These are phyloP conservation scores for Sula dactylatra DNA, from an alignment of 2,113 vertebrate species.

Conservation along the genomic window DNA sequence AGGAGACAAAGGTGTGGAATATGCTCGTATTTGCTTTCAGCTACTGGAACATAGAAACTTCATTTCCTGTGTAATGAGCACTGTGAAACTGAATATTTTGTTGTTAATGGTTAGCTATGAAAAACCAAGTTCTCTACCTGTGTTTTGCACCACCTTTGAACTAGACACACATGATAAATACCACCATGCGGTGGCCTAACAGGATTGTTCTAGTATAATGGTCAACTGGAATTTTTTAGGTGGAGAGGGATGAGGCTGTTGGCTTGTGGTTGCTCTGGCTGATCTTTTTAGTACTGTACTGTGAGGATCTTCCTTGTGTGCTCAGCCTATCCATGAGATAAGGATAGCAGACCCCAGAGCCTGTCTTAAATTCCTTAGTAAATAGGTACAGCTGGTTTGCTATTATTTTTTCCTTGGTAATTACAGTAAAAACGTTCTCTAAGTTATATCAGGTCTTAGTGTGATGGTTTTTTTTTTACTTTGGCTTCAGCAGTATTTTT, in stretches of 20 bases:
- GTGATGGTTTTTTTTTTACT: neutral
- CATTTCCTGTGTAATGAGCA: neutral
- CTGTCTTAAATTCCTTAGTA: slow-evolving; percentile 6
- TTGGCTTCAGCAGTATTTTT: neutral
- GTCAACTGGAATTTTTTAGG: neutral
- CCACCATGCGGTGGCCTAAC: neutral
- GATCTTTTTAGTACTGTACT: neutral
- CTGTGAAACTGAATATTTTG: neutral
- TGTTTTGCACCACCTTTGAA: neutral
- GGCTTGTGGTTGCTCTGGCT: neutral
- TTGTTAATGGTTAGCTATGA: neutral
- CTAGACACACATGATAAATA: neutral
- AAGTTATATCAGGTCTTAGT: neutral
- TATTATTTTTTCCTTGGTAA: neutral
- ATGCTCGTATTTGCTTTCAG: neutral
- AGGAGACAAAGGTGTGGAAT: neutral
- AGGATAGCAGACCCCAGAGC: neutral
- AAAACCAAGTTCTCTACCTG: neutral
- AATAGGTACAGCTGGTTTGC: slow-evolving; percentile 1
- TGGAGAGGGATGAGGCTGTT: slow-evolving; percentile 8
- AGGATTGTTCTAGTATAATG: slow-evolving; percentile 30
- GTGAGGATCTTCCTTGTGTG: slow-evolving; percentile 1
- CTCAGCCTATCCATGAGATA: slow-evolving; percentile 14
- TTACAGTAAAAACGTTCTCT: slow-evolving; percentile 1
- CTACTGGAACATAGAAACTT: neutral